Evolutionary conservation across 2,888 invertebrate genomes (phyloP).

Genomic region (Trypoxylon attenuatum): DNA sequence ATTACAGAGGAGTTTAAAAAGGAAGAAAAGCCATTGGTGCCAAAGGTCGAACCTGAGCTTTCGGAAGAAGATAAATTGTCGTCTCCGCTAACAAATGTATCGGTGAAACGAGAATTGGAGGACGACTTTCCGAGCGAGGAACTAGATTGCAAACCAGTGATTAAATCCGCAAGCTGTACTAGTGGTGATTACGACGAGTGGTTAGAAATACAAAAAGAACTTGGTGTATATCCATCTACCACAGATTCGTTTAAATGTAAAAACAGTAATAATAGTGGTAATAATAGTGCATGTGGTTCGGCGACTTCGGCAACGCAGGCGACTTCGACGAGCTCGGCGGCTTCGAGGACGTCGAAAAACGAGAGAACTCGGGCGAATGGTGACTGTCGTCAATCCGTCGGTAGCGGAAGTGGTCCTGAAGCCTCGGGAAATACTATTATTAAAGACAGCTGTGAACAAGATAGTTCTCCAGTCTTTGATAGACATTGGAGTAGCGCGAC

Average conservation of each 20-base stretch:
- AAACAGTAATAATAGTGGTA: constrained; percentile 54
- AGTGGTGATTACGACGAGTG: constrained; percentile 80
- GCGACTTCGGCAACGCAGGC: too few species aligned
- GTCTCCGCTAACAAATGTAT: constrained; percentile 57
- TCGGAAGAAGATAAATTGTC: constrained; percentile 58
- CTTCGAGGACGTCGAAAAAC: constrained; percentile 51
- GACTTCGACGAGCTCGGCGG: too few species aligned
- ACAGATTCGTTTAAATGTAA: constrained; percentile 62
- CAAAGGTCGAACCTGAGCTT: constrained; percentile 69
- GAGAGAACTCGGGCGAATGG: constrained; percentile 70
- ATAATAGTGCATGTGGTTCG: constrained; percentile 45
- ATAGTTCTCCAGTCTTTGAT: constrained; percentile 48
- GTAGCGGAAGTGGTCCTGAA: constrained; percentile 47
- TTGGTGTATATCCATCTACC: constrained; percentile 74
- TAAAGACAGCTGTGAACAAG: constrained; percentile 58
- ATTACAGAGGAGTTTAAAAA: constrained; percentile 68
- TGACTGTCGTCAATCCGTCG: constrained; percentile 58
- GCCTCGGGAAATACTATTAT: constrained; percentile 44
- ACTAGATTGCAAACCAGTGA: constrained; percentile 63
- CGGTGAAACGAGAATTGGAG: constrained; percentile 70
- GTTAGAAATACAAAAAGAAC: constrained; percentile 81
- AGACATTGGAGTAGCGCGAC: constrained; percentile 66
- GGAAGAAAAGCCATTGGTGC: constrained; percentile 70
- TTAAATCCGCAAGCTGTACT: constrained; percentile 65
- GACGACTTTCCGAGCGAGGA: constrained; percentile 68